Evolutionary conservation across 2,797 vertebrate species (phyloP), one percentile per base, ranked within the genome.

Genomic region (Aulostomus chinensis): DNA sequence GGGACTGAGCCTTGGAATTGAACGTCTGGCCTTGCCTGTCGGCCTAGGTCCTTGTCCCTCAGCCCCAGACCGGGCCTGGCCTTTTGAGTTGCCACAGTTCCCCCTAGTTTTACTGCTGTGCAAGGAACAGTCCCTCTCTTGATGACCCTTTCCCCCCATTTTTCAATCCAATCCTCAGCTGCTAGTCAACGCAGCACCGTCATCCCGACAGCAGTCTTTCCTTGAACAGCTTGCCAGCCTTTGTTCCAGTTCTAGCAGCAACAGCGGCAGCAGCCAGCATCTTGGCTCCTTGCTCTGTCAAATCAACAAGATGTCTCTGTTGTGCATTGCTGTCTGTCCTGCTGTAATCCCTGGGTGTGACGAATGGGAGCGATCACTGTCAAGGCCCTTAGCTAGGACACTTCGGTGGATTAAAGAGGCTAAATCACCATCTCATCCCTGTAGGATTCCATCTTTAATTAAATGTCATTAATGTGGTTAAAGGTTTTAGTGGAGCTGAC

Each of bases 1-100:
- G 59, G 71, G 74, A 84, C 73, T 20, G 30, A 62, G 76, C 61
- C 58, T 80, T 80, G 76, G 83, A 86, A 81, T 36, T 60, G 52
- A 69, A 80, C 61, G 54, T 51, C 69, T 67, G 74, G 75, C 66
- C 70, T 78, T 3, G 60, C 54, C 59, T 71, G 68, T 73, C 77
- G 70, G 66, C 53, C 56, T 43, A 15, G 73, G 68, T 79, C 60
- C 49, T 68, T 16, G 66, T 80, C 72, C 77, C 80, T 48, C 38
- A 22, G 66, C 61, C 67, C 53, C 25, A 28, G 51, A 57, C 73
- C 59, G 32, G 65, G 58, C 65, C 58, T 58, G 40, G 65, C 61
- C 74, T 79, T 76, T 61, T 56, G 30, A 64, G 80, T 68, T 71
- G 74, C 68, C 77, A 68, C 58, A 43, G 38, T 21, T 62, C 60